These are phyloP conservation scores for Halcyon smyrnensis DNA, from an alignment of 2,797 vertebrate genomes.

Conservation along the genomic window DNA sequence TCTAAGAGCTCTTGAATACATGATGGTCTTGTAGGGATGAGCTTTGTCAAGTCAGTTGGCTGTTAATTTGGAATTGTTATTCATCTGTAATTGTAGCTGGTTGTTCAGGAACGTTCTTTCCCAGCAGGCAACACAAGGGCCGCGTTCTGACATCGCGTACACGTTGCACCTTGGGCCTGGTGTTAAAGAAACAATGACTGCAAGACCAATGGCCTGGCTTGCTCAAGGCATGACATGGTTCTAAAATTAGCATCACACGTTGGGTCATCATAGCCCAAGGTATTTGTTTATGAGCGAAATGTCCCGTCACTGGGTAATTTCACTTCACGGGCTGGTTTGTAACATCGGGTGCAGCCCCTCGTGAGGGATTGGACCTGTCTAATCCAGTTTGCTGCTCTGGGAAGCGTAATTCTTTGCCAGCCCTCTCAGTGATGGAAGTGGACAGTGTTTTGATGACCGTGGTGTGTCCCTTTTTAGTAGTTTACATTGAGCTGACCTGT, in stretches of 20 bases:
- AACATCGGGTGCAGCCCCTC: background rate
- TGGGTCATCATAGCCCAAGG: background rate
- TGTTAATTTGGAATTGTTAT: background rate
- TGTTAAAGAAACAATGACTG: background rate
- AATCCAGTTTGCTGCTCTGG: background rate
- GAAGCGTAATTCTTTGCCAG: background rate
- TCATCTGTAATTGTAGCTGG: background rate
- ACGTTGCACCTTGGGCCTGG: background rate
- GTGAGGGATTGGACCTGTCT: background rate
- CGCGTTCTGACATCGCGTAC: background rate
- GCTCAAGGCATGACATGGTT: rapidly evolving
- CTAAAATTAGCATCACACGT: background rate
- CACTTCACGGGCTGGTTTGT: rapidly evolving
- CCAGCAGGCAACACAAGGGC: background rate
- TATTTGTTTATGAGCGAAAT: background rate
- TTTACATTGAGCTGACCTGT: background rate
- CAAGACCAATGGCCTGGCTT: background rate
- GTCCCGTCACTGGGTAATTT: background rate
- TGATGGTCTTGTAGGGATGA: background rate
- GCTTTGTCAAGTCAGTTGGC: background rate
- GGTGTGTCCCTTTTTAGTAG: background rate
- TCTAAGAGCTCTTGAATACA: background rate
- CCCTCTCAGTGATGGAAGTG: background rate
- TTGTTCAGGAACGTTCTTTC: background rate
- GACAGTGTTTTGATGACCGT: background rate